Evolutionary conservation across 53 echinoderm and acorn worm genomes (phyloP).

Genomic region (Holothuria leucospilota): DNA sequence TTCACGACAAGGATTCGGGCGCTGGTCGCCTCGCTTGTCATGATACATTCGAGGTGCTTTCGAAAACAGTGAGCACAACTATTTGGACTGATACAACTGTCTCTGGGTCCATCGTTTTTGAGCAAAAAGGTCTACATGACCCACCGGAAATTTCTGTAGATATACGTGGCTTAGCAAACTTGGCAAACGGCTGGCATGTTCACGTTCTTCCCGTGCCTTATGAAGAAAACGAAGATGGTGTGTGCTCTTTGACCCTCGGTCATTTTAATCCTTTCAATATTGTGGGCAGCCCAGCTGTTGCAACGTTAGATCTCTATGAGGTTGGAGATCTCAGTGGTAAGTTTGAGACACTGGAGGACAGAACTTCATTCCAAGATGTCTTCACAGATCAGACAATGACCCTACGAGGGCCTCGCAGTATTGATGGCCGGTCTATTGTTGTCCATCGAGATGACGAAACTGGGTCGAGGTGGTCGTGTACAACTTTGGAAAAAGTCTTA

Average conservation of each 20-base stretch:
- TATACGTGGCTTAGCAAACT: conserved; percentile 55
- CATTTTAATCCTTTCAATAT: conserved; percentile 92
- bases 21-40: conserved; percentile 75
- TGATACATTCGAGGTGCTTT: conserved; percentile 66
- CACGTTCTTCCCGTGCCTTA: conserved; percentile 82
- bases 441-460: conserved; percentile 70
- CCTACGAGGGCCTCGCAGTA: conserved; percentile 84
- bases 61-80: conserved; percentile 30
- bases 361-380: conserved; percentile 1
- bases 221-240: conserved; percentile 23
- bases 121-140: conserved; percentile 69
- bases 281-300: conserved; percentile 62
- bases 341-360: conserved; percentile 70
- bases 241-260: conserved; percentile 71
- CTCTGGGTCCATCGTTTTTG: conserved; percentile 68
- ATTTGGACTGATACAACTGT: conserved; percentile 70
- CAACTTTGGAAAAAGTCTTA: conserved; percentile 50
- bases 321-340: conserved; percentile 93
- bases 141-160: conserved; percentile 56
- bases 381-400: conserved; percentile 75
- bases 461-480: conserved; percentile 86
- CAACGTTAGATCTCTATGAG: conserved; percentile 88
- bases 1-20: conserved; percentile 72
- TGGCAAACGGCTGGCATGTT: conserved; percentile 88
- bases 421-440: conserved; percentile 79